phyloP scores from a whole-genome alignment of 2,797 vertebrate genomes.

The Melanotaenia pygmaea region DNA sequence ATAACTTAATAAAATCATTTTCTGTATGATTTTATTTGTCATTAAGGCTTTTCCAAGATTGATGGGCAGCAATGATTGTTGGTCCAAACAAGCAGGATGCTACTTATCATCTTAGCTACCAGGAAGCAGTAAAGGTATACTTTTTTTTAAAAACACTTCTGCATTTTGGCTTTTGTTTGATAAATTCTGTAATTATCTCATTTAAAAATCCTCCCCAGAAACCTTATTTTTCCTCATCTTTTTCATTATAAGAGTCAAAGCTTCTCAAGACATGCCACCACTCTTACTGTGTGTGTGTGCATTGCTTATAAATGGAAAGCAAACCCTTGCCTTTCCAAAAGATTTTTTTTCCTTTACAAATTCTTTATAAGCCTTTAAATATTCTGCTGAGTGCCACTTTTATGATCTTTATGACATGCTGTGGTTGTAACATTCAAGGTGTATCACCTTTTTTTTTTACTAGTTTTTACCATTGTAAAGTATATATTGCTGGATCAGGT shows the following conservation, averaged over 20 bases:
- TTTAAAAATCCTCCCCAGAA: neutral
- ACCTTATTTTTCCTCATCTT: neutral
- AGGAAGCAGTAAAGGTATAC: neutral
- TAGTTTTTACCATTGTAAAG: constrained; percentile 33
- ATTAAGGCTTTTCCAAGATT: too few relatives aligned
- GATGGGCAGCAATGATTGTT: too few relatives aligned
- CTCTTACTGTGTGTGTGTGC: neutral
- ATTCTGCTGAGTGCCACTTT: neutral
- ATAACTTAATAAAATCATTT: too few relatives aligned
- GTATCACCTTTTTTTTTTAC: neutral
- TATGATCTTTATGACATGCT: constrained; percentile 11
- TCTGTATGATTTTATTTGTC: too few relatives aligned
- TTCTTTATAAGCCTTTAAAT: constrained; percentile 2
- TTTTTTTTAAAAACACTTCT: neutral
- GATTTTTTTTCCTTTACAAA: neutral
- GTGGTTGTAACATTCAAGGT: neutral
- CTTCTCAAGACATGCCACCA: too few relatives aligned
- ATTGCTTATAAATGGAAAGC: too few relatives aligned
- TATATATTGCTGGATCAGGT: constrained; percentile 55
- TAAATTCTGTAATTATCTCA: neutral
- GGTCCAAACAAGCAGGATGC: neutral
- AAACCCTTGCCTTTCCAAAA: too few relatives aligned
- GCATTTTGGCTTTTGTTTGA: neutral
- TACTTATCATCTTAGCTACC: neutral
- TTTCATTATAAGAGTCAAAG: too few relatives aligned